phyloP scores from a whole-genome alignment of 2,797 vertebrate genomes.

The Phataginus tetradactyla region DNA sequence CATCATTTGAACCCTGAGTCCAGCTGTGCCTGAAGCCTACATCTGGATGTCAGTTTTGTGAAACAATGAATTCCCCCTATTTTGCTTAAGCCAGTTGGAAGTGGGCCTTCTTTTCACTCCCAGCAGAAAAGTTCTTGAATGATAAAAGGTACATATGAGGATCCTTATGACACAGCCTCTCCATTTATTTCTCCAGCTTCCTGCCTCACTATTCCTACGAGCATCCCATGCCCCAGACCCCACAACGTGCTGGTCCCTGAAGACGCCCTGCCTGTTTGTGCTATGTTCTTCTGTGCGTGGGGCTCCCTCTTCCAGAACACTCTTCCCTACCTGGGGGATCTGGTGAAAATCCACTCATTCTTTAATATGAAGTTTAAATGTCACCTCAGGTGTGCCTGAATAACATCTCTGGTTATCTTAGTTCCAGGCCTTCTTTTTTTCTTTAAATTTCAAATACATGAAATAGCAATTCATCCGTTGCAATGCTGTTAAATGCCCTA shows the following conservation, averaged over 20 bases:
- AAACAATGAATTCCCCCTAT: neutral
- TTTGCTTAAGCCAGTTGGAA: neutral
- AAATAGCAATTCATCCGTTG: neutral
- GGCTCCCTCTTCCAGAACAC: neutral
- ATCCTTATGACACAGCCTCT: fast-evolving
- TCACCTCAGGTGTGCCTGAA: neutral
- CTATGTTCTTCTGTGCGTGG: neutral
- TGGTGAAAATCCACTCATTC: neutral
- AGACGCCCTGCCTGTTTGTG: neutral
- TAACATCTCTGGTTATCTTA: neutral
- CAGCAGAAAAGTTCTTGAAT: neutral
- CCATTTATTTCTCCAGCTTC: neutral
- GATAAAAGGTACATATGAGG: neutral
- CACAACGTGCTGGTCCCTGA: fast-evolving
- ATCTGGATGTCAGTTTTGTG: neutral
- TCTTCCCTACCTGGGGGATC: neutral
- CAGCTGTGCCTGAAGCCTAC: neutral
- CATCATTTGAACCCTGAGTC: neutral
- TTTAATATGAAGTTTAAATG: neutral
- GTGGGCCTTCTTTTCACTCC: neutral
- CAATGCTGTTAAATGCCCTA: neutral
- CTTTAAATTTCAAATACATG: neutral
- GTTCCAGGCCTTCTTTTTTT: neutral
- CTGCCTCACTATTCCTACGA: neutral
- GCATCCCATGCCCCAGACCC: neutral